These are phyloP conservation scores for Regulus satrapa DNA, from an alignment of 2,113 vertebrate genomes.

Conservation along the genomic window DNA sequence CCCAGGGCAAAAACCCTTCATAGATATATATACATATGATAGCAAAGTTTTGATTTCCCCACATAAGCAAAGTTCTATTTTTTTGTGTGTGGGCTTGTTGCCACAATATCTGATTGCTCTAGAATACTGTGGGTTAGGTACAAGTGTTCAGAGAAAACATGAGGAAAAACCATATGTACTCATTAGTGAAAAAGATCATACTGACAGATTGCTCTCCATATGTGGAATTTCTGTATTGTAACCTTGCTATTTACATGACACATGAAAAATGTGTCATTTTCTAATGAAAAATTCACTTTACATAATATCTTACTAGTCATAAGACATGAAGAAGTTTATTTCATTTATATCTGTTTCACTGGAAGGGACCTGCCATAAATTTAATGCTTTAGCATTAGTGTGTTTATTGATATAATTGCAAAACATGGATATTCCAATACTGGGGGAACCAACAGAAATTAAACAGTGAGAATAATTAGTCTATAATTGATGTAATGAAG, in stretches of 20 bases:
- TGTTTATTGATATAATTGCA: not conserved
- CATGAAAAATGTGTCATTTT: conserved; percentile 15
- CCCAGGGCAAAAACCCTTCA: not conserved
- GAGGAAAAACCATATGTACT: conserved; percentile 35
- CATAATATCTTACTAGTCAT: not conserved
- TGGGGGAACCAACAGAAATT: not conserved
- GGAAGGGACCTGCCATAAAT: not conserved
- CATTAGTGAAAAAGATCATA: conserved; percentile 57
- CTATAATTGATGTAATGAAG: not conserved
- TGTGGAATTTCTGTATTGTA: conserved; percentile 3
- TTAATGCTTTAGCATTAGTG: not conserved
- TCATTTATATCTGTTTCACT: not conserved
- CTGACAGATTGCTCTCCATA: conserved; percentile 46
- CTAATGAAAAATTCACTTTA: conserved; percentile 1
- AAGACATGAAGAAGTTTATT: not conserved
- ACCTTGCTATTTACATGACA: conserved; percentile 14
- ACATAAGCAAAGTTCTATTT: not conserved
- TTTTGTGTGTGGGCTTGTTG: not conserved
- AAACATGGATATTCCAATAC: not conserved
- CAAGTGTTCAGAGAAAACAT: conserved; percentile 39
- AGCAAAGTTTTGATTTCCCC: not conserved
- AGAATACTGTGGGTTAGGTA: conserved; percentile 34
- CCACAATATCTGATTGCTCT: conserved; percentile 31
- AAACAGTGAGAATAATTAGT: not conserved
- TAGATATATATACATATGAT: not conserved